Base-by-base conservation (phyloP, 2,113 vertebrate species). In the Ceyx margarethae region DNA sequence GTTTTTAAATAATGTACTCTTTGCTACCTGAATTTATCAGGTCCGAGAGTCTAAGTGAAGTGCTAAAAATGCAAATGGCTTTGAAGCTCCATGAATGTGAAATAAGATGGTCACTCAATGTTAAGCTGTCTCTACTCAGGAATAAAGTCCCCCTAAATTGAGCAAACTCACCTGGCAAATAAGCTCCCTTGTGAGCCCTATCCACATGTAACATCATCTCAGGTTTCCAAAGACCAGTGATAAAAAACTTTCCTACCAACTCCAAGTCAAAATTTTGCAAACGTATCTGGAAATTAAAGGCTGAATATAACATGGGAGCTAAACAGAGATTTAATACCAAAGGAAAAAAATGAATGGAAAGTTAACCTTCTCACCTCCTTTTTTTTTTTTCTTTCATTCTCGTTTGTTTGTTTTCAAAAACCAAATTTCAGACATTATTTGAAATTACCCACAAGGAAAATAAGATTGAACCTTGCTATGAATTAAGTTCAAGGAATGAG, bases 101-200 rank as follows among this genome's bases (percentile, higher is more conserved):
- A 95, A 76, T 77, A 68, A 94, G 67, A 86, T 86, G 78, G 69
- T 83, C 91, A 74, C 65, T 94, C 61, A 31, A 29, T 64, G 60
- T 90, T 96, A 94, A 91, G 69, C 37, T 94, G 53, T 90, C 88
- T 73, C 78, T 90, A 96, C 45, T 91, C 79, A 46, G 7, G 60
- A 89, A 82, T 90, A 81, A 95, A 95, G 75, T 85, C 85, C 85
- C 71, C 60, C 83, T 66, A 88, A 87, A 97, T 2, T 58, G 80
- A 56, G 87, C 94, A 94, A 84, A 78, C 74, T 54, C 72, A 76
- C 77, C 60, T 83, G 31, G 72, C 62, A 85, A 79, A 73, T 8
- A 80, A 92, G 67, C 50, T 85, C 37, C 6, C 28, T n/a, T 15
- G 4, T 13, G 42, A 86, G 69, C 42, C 56, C 56, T 71, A 5